Evolutionary conservation across 2,888 invertebrate species (phyloP).

Genomic region (Lysandra coridon): DNA sequence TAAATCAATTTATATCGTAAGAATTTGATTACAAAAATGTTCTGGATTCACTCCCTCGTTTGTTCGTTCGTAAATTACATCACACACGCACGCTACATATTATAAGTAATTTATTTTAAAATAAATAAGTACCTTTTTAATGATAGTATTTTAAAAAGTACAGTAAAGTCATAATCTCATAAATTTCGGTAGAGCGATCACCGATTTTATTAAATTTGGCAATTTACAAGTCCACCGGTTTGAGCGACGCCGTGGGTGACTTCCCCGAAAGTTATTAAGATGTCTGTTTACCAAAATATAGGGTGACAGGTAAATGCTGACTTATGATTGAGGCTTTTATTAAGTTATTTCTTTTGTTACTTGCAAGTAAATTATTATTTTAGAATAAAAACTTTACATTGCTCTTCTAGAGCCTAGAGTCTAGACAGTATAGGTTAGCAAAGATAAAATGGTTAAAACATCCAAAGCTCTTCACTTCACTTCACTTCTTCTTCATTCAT

Average conservation of each 20-base stretch:
- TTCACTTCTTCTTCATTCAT: too few relatives aligned
- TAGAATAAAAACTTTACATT: too few relatives aligned
- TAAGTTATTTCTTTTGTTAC: not conserved
- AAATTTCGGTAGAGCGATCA: conserved; percentile 19
- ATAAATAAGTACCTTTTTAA: not conserved
- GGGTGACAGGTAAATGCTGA: conserved; percentile 1
- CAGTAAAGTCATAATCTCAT: conserved; percentile 23
- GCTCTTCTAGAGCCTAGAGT: too few relatives aligned
- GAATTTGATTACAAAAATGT: not conserved
- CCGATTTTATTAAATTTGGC: conserved; percentile 26
- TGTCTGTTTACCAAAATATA: not conserved
- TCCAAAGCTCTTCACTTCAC: too few relatives aligned
- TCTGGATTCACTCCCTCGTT: not conserved
- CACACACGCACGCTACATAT: not conserved
- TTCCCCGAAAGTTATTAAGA: conserved; percentile 13
- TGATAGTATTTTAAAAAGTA: conserved; percentile 13
- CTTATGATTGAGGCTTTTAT: not conserved
- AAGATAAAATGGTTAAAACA: too few relatives aligned
- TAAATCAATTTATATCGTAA: not conserved
- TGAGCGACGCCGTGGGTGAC: conserved; percentile 18
- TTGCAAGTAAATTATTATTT: not conserved
- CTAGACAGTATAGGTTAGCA: too few relatives aligned
- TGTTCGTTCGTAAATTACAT: not conserved
- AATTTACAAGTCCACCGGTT: conserved; percentile 28
- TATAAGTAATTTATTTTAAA: not conserved